Conservation (phyloP, 2,113 vertebrate species). For the Amphiprion ocellaris region DNA sequence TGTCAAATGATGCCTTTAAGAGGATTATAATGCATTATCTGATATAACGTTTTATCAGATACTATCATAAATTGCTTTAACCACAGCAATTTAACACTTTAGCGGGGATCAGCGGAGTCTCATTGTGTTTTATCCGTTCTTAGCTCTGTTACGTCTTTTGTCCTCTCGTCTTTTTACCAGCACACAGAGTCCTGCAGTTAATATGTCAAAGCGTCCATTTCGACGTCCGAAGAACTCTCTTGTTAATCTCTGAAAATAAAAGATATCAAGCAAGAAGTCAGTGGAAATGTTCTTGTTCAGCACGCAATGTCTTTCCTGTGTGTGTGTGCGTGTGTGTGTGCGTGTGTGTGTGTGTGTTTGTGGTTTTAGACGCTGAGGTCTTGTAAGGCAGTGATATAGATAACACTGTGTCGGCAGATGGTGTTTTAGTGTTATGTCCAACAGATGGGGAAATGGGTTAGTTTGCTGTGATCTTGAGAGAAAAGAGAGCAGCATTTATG, state of each 20-base stretch:
- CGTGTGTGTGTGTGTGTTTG: background rate
- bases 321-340: background rate
- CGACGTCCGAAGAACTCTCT: background rate
- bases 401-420: constrained; percentile 8
- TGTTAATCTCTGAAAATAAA: background rate
- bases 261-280: background rate
- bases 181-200: background rate
- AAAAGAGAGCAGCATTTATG: background rate
- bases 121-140: background rate
- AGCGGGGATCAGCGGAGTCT: background rate
- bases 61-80: background rate
- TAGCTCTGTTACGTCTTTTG: background rate
- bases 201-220: background rate
- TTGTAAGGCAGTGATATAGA: constrained; percentile 4
- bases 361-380: background rate
- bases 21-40: background rate
- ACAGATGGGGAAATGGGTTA: constrained; percentile 4
- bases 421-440: constrained; percentile 5
- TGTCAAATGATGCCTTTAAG: background rate
- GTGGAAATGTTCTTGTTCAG: background rate
- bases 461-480: constrained; percentile 1
- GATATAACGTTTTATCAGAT: background rate
- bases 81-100: background rate
- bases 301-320: background rate
- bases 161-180: background rate